These are phyloP conservation scores for Agrypnia vestita DNA, from an alignment of 1,140 invertebrate genomes.

Conservation along the genomic window DNA sequence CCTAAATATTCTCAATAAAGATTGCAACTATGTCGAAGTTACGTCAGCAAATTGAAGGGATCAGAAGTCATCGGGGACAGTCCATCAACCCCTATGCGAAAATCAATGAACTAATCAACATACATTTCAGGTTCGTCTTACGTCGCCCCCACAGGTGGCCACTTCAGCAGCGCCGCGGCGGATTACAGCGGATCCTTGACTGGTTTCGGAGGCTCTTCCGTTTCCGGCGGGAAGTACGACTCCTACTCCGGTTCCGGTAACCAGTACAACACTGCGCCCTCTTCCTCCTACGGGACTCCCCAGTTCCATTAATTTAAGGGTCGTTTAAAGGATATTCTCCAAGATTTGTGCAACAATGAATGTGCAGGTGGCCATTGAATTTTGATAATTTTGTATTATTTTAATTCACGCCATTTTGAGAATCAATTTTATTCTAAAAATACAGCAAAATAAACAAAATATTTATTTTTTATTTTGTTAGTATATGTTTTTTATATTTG, in stretches of 20 bases:
- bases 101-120: too few species aligned
- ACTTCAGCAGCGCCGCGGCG: conserved; percentile 55
- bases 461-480: too few species aligned
- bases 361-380: conserved; percentile 3
- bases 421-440: too few species aligned
- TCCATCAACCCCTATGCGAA: too few species aligned
- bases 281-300: conserved; percentile 73
- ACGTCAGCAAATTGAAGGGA: too few species aligned
- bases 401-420: too few species aligned
- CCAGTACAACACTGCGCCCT: conserved; percentile 60
- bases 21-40: too few species aligned
- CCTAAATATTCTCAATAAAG: too few species aligned
- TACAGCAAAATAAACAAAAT: too few species aligned
- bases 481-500: too few species aligned
- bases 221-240: conserved; percentile 62
- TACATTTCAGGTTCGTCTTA: conserved; percentile 52
- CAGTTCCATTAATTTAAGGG: conserved; percentile 67
- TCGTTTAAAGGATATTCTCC: neutral
- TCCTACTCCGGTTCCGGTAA: conserved; percentile 64
- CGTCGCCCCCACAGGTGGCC: conserved; percentile 31
- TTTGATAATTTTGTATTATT: neutral
- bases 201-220: conserved; percentile 68
- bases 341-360: neutral
- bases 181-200: conserved; percentile 70
- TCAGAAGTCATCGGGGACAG: too few species aligned